Evolutionary conservation across 1,140 invertebrate species (phyloP), one percentile per base, ranked within the genome.

Genomic region (Bombus sibiricus): DNA sequence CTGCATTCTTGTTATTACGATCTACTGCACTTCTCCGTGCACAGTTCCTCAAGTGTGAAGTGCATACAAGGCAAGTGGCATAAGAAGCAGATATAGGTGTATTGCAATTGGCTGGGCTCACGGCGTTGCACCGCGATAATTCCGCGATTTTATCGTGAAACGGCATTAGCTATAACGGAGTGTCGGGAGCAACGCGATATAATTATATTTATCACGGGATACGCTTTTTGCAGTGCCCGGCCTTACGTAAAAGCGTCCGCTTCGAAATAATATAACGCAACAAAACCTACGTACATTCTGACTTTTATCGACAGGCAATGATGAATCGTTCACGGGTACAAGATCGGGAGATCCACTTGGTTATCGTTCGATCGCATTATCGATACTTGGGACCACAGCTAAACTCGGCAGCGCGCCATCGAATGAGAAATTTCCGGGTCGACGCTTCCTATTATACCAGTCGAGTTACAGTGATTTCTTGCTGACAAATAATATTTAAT

Each of bases 201-300:
- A 87, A 87, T 87, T 87, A 85, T 80, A 87, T 87, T 84, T 80
- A 87, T 87, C 82, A 59, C 68, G 59, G 25, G 41, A 37, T 78
- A 84, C 10, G 57, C n/a, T 84, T 73, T 37, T 74, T 47, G 8
- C 64, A 37, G 1, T 18, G 64, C 3, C 15, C 53, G 12, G 13
- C 6, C 15, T 8, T 5, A 28, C 73, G 59, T 53, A 53, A 53
- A 53, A 18, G 47, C 18, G 18, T 53, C 47, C 47, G 47, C 47
- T 53, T 53, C 47, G 34, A 72, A 75, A 75, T 74, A 85, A 81
- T 68, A 25, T 3, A 75, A 85, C 62, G 37, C 47, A 41, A 81
- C 71, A 81, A 81, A 68, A 74, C 43, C 22, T 13, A 2, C 34
- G 28, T 6, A 71, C 83, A 68, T 85, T 69, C 84, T 59, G 39